Conservation (phyloP, 2,888 invertebrate genomes). For the Nebria salina region DNA sequence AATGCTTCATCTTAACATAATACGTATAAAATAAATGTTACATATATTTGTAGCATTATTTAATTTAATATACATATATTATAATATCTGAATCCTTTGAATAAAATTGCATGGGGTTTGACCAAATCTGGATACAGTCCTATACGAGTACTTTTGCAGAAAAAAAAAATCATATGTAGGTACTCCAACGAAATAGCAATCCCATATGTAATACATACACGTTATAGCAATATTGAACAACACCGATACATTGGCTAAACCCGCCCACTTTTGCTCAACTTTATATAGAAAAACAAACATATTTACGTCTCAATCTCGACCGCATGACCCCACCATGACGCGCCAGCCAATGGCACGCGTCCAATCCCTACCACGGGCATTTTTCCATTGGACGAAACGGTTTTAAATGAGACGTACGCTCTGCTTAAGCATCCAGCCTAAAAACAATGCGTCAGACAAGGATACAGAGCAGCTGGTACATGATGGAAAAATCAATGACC, state of each 20-base stretch:
- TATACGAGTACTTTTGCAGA: no score
- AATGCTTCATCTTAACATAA: no score
- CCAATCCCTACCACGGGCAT: slow-evolving; percentile 55
- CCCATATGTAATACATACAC: background rate
- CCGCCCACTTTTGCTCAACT: slow-evolving; percentile 53
- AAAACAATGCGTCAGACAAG: slow-evolving; percentile 43
- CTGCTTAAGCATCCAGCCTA: slow-evolving; percentile 26
- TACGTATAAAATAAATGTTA: no score
- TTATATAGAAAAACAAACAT: slow-evolving; percentile 60
- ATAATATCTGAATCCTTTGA: no score
- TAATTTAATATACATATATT: no score
- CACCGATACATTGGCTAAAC: slow-evolving; percentile 55
- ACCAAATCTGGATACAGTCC: no score
- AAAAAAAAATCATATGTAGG: background rate
- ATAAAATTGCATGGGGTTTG: no score
- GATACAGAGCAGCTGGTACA: slow-evolving; percentile 14
- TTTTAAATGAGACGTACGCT: slow-evolving; percentile 56
- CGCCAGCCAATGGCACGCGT: slow-evolving; percentile 53
- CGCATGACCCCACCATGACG: slow-evolving; percentile 54
- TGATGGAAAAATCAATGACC: slow-evolving; percentile 47
- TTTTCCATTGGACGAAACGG: slow-evolving; percentile 56
- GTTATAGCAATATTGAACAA: slow-evolving; percentile 57
- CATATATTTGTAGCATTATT: no score
- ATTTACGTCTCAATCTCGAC: slow-evolving; percentile 63
- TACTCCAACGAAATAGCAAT: background rate